Base-by-base conservation (phyloP, 2,113 vertebrate species). In the Dolichallabes microphthalmus region DNA sequence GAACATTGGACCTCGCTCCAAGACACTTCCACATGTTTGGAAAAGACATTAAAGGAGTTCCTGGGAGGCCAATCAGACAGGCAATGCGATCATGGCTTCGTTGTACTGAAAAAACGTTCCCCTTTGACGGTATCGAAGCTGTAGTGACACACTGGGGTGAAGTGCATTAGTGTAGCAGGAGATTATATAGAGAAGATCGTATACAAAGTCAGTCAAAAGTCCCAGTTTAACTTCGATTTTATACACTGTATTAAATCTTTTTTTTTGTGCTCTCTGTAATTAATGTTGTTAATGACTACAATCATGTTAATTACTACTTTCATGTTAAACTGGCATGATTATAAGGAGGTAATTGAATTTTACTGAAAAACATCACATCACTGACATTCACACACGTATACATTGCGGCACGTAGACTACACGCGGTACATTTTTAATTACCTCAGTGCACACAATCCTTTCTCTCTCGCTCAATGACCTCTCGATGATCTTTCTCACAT, bases 281-380 rank as follows among this genome's bases (percentile, higher is more conserved):
- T 75, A 68, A 35, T 63, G 66, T 45, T 45, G 45, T 45, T 45
- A 45, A 45, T 6, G 7, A 8, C 7, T 45, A 6, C 45, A 78
- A 77, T 74, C 63, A 82, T 68, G 60, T 85, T 88, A 88, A 87
- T 85, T 76, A 83, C 82, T 39, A 32, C 60, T 76, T 82, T 81
- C 50, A 20, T 66, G 86, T 86, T 83, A 83, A 87, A 76, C 60
- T 71, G 74, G 55, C 55, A 64, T 74, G 25, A 60, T 58, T 71
- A 35, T 39, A 81, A 15, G 35, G 61, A 35, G 50, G 14, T 82
- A 69, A 69, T 45, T 32, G 45, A 55, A 52, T 32, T 35, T 39
- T 11, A 61, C 8, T 80, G 13, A 63, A 80, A 61, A 80, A 61
- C 14, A 74, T 5, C 69, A 73, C 8, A 50, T 74, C 3, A 74